Evolutionary conservation across 1,140 invertebrate genomes (phyloP).

Genomic region (Trissolcus basalis): DNA sequence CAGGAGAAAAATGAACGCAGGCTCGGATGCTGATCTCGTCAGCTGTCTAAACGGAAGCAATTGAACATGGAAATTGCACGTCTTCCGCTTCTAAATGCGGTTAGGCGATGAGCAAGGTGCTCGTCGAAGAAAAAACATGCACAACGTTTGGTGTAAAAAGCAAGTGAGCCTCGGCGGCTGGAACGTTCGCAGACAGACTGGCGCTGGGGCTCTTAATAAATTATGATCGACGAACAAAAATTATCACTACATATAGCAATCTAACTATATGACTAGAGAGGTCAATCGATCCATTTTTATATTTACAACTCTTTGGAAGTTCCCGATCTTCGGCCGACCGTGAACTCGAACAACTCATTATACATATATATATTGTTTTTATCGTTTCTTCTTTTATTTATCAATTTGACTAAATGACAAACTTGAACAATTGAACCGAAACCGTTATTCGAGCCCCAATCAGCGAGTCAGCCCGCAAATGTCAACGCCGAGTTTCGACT

Average conservation of each 20-base stretch:
- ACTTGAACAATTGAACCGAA: too few species aligned
- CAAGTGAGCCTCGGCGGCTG: background rate
- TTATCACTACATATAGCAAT: slow-evolving; percentile 43
- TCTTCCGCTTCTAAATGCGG: slow-evolving; percentile 25
- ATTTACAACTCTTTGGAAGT: slow-evolving; percentile 41
- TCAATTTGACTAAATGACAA: too few species aligned
- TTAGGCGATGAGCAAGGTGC: slow-evolving; percentile 23
- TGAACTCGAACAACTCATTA: background rate
- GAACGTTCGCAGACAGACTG: too few species aligned
- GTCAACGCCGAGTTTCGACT: too few species aligned
- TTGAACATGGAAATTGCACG: slow-evolving; percentile 24
- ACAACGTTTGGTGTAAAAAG: slow-evolving; percentile 2
- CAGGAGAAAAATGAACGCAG: slow-evolving; percentile 15
- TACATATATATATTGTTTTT: background rate
- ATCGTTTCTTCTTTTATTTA: too few species aligned
- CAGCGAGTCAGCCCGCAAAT: too few species aligned
- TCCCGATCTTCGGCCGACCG: background rate
- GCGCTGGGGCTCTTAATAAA: too few species aligned
- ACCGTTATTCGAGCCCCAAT: too few species aligned
- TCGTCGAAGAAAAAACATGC: slow-evolving; percentile 5
- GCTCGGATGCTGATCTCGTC: slow-evolving; percentile 6
- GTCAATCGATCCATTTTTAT: slow-evolving; percentile 10
- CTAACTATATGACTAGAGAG: slow-evolving; percentile 42
- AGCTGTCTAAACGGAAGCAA: slow-evolving; percentile 19
- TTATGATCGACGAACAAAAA: background rate